Percentiles rank a stretch among this genome's conserved stretches.
Conservation (phyloP, 2,113 vertebrate species). For the Catharus fuscescens region DNA sequence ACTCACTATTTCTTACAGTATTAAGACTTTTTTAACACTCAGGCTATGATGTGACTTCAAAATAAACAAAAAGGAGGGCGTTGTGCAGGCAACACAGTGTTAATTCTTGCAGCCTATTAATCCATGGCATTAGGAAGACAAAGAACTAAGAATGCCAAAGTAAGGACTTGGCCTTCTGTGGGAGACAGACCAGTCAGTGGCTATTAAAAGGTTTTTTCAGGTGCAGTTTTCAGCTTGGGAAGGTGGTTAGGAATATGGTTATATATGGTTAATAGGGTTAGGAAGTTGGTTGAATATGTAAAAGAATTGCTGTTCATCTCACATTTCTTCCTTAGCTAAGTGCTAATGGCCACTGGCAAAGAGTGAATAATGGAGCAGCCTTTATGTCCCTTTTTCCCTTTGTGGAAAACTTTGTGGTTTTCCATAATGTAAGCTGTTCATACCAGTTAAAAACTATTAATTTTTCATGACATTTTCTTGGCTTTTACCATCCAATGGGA, state of each 20-base stretch:
- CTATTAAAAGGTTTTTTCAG: neutral
- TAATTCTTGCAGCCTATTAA: neutral
- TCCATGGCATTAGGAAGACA: neutral
- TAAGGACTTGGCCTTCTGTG: neutral
- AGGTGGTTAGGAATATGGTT: neutral
- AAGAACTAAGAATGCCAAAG: neutral
- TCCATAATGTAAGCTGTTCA: neutral
- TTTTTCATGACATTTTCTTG: neutral
- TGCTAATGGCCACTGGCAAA: neutral
- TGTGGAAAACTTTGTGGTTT: neutral
- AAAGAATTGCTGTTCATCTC: neutral
- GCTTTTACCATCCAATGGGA: neutral
- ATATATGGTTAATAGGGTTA: neutral
- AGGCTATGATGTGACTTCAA: neutral
- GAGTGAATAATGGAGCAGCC: neutral
- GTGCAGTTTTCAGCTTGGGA: neutral
- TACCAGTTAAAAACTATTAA: neutral
- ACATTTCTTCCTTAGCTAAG: neutral
- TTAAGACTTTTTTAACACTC: neutral
- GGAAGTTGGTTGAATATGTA: neutral
- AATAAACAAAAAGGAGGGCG: neutral
- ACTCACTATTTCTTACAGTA: neutral
- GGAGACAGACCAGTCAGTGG: neutral
- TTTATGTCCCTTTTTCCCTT: neutral
- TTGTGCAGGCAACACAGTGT: neutral